Percentiles rank a stretch among this genome's conserved stretches.
Conservation (phyloP, 2,888 invertebrate species). For the Anoncus sp. region DNA sequence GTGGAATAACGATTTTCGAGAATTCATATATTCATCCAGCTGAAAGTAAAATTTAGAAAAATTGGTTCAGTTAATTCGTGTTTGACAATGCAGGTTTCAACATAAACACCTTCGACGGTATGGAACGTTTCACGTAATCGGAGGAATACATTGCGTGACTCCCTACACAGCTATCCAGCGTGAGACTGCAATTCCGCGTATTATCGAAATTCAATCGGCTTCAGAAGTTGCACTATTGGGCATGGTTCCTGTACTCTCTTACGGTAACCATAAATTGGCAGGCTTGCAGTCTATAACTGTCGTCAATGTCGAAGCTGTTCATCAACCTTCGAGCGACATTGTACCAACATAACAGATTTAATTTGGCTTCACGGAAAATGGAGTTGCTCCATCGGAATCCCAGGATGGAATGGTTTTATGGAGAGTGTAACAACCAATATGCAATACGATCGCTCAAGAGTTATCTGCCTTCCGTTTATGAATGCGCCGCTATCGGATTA, state of each 20-base stretch:
- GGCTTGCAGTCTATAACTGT: conserved; percentile 21
- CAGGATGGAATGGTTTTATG: conserved; percentile 79
- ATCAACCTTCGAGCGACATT: conserved; percentile 17
- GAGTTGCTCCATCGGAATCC: conserved; percentile 68
- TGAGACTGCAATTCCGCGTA: conserved; percentile 23
- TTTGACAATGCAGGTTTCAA: conserved; percentile 42
- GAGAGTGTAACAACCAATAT: conserved; percentile 69
- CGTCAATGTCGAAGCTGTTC: conserved; percentile 42
- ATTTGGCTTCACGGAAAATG: conserved; percentile 48
- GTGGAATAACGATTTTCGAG: conserved; percentile 63
- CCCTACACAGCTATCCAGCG: conserved; percentile 16
- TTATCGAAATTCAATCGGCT: conserved; percentile 29
- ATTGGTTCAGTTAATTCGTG: conserved; percentile 18
- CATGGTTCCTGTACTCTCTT: background rate
- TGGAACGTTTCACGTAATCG: conserved; percentile 30
- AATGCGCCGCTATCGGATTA: conserved; percentile 48
- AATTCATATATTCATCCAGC: background rate
- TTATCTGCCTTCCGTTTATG: conserved; percentile 57
- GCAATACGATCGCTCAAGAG: conserved; percentile 61
- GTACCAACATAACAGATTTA: conserved; percentile 55
- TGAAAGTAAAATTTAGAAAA: conserved; percentile 6
- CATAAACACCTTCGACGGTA: conserved; percentile 26
- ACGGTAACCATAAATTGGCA: conserved; percentile 21
- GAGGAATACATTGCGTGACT: conserved; percentile 39
- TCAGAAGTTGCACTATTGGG: background rate